A percentile compares a stretch with the other conserved stretches of the same genome.
phyloP scores from a whole-genome alignment of 2,888 invertebrate genomes.

The Mylabris sibirica region DNA sequence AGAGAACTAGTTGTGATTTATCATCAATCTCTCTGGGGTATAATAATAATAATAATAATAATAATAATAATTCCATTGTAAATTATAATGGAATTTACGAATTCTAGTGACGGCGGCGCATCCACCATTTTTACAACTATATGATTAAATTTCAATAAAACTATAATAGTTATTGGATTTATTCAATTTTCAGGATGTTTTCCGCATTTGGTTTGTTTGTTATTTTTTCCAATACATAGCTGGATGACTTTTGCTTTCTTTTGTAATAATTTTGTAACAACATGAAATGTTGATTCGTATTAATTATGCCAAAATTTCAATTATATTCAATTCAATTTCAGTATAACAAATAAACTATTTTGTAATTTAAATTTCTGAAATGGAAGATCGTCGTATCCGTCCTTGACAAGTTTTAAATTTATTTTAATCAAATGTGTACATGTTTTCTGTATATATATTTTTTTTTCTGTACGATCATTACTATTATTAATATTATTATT shows the following conservation, averaged over 20 bases:
- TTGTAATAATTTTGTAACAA: not conserved
- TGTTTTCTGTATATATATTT: slow-evolving; percentile 18
- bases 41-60: too few species aligned
- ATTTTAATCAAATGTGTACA: slow-evolving; percentile 26
- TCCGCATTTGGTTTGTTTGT: not conserved
- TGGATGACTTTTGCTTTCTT: not conserved
- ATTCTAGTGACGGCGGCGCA: slow-evolving; percentile 2
- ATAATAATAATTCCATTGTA: not conserved
- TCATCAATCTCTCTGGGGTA: not conserved
- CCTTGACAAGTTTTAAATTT: slow-evolving; percentile 26
- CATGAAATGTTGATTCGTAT: not conserved
- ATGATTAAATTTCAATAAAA: not conserved
- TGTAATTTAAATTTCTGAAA: slow-evolving; percentile 13
- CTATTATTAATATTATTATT: not conserved
- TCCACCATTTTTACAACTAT: not conserved
- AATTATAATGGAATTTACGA: not conserved
- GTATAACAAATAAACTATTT: not conserved
- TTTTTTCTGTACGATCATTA: not conserved
- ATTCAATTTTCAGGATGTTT: too few species aligned
- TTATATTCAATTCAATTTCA: slow-evolving; percentile 10
- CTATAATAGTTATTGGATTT: too few species aligned
- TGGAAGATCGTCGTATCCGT: slow-evolving; percentile 5
- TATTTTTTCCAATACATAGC: not conserved
- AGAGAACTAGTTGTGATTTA: not conserved
- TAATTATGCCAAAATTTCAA: slow-evolving; percentile 7